Conservation (phyloP, 2,797 vertebrate genomes). For the Enteromius unitaeniatus region DNA sequence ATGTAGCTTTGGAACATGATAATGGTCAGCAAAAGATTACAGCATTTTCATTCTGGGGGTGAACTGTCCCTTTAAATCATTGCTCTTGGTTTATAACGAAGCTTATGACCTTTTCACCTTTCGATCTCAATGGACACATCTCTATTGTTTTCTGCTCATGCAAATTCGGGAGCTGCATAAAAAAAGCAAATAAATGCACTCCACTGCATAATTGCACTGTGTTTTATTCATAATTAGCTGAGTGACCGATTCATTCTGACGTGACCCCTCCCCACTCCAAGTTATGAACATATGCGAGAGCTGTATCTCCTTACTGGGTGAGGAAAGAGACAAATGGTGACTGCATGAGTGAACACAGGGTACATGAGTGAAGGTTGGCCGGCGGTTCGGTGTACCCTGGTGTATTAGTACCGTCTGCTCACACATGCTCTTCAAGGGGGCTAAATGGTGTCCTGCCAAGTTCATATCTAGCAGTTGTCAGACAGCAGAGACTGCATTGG, state of each 20-base stretch:
- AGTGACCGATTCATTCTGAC: slow-evolving; percentile 60
- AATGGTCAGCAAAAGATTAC: background rate
- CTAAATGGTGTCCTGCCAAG: slow-evolving; percentile 53
- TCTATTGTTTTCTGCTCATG: slow-evolving; percentile 36
- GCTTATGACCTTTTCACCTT: slow-evolving; percentile 54
- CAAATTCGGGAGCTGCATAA: slow-evolving; percentile 49
- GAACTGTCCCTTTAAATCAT: slow-evolving; percentile 4
- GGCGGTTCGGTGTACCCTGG: slow-evolving; percentile 23
- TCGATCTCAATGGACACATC: slow-evolving; percentile 43
- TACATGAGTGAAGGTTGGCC: slow-evolving; percentile 48
- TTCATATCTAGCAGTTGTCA: slow-evolving; percentile 50
- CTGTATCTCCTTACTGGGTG: slow-evolving; percentile 31
- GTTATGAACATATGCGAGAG: slow-evolving; percentile 34
- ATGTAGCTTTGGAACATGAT: background rate
- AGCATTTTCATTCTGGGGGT: background rate
- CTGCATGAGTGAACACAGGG: slow-evolving; percentile 36
- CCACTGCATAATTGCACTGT: slow-evolving; percentile 61
- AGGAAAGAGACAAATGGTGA: slow-evolving; percentile 44
- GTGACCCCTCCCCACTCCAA: slow-evolving; percentile 34
- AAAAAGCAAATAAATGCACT: slow-evolving; percentile 51
- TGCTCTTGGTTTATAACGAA: slow-evolving; percentile 36
- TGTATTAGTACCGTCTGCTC: slow-evolving; percentile 45
- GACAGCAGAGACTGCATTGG: slow-evolving; percentile 26
- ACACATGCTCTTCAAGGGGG: slow-evolving; percentile 49
- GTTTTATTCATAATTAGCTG: slow-evolving; percentile 63